phyloP scores from a whole-genome alignment of 2,113 vertebrate species.

The Daboia siamensis region DNA sequence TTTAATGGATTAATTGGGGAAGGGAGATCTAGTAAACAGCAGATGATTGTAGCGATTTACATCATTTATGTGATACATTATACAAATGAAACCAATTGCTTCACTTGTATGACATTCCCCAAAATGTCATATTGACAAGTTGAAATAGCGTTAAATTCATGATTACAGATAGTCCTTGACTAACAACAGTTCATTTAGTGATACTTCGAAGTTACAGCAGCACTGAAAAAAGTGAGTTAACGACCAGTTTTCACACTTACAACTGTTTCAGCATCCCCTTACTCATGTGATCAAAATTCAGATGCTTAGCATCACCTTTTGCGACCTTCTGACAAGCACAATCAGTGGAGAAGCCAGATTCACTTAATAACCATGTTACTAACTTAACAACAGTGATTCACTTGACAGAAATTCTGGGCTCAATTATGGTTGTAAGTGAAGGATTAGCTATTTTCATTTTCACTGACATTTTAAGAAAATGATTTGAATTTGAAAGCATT shows the following conservation, averaged over 20 bases:
- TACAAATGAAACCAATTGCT: not conserved
- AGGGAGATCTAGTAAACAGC: not conserved
- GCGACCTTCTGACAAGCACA: not conserved
- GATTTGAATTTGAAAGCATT: not conserved
- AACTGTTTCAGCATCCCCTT: not conserved
- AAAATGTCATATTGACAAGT: not conserved
- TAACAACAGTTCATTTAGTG: not conserved
- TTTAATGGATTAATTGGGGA: not conserved
- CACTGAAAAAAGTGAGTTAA: not conserved
- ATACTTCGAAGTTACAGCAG: not conserved
- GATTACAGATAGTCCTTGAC: not conserved
- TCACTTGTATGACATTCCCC: not conserved
- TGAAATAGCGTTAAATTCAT: not conserved
- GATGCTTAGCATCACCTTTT: not conserved
- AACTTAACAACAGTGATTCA: not conserved
- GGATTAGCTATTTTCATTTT: not conserved
- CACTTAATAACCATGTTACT: not conserved
- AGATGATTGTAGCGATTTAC: not conserved
- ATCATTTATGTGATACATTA: not conserved
- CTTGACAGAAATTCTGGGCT: not conserved
- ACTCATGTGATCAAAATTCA: not conserved
- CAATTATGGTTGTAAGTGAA: not conserved
- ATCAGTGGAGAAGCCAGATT: not conserved
- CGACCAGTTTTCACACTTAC: not conserved
- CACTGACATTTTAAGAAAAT: not conserved